A percentile compares a stretch with the other conserved stretches of the same genome.
phyloP scores from a whole-genome alignment of 2,797 vertebrate species.

The Halcyon leucocephala region DNA sequence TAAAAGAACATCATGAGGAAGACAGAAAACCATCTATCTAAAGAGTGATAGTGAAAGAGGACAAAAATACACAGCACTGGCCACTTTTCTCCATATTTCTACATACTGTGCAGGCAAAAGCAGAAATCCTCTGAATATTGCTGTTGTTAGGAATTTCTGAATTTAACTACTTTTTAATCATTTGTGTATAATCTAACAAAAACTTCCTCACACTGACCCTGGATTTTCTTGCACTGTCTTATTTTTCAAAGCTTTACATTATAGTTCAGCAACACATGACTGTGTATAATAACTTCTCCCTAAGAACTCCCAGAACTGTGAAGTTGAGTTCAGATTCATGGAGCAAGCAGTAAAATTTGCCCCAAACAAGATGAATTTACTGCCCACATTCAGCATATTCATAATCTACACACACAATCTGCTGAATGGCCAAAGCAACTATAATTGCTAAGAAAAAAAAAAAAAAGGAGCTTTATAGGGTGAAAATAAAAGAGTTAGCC shows the following conservation, averaged over 20 bases:
- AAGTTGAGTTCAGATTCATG: not conserved
- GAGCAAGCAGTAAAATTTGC: not conserved
- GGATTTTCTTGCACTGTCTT: not conserved
- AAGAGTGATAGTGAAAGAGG: not conserved
- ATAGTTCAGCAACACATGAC: not conserved
- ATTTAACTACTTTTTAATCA: not conserved
- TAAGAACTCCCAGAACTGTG: not conserved
- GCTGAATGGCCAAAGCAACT: not conserved
- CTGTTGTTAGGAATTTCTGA: not conserved
- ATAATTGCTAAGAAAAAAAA: not conserved
- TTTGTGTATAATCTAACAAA: not conserved
- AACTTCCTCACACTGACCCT: not conserved
- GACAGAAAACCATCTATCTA: not conserved
- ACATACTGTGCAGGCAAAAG: not conserved
- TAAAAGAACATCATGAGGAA: not conserved
- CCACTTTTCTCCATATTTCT: not conserved
- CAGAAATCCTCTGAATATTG: not conserved
- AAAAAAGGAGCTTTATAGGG: not conserved
- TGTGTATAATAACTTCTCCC: not conserved
- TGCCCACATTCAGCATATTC: not conserved
- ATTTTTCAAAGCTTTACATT: constrained; percentile 1
- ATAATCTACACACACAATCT: not conserved
- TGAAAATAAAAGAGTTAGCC: not conserved
- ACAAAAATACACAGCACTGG: not conserved
- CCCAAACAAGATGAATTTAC: not conserved